These are phyloP conservation scores for Caracal caracal DNA, from an alignment of 2,113 vertebrate species.

Conservation along the genomic window DNA sequence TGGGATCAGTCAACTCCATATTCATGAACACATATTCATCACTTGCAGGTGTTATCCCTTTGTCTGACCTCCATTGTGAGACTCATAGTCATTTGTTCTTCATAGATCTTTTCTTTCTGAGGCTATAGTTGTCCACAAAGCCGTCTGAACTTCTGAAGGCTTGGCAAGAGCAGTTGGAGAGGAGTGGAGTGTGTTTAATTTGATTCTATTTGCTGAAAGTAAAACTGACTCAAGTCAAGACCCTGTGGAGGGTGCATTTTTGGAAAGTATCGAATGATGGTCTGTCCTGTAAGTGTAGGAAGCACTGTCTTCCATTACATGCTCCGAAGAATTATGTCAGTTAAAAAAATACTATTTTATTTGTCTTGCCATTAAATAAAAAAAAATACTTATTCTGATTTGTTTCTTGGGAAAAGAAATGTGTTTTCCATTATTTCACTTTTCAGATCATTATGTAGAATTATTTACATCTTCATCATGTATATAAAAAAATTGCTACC, in stretches of 20 bases:
- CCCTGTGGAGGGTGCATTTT: neutral
- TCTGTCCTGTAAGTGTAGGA: neutral
- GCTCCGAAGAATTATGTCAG: neutral
- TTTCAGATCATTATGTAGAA: neutral
- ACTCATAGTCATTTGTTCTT: neutral
- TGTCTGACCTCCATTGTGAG: neutral
- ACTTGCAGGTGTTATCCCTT: neutral
- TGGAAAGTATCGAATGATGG: neutral
- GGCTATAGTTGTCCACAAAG: neutral
- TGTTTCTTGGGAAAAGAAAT: neutral
- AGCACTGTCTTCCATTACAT: rapidly evolving
- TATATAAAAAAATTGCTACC: neutral
- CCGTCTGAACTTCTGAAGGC: neutral
- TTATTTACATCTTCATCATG: neutral
- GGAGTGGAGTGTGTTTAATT: neutral
- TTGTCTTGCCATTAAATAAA: neutral
- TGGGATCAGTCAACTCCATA: neutral
- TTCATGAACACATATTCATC: neutral
- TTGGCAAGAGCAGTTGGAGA: neutral
- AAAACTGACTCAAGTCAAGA: neutral
- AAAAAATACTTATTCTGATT: neutral
- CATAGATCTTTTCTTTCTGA: neutral
- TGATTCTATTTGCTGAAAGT: neutral
- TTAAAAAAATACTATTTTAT: neutral
- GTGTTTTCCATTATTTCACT: neutral